These are phyloP conservation scores for Tolypeutes matacus DNA, from an alignment of 2,797 vertebrate genomes.

Conservation along the genomic window DNA sequence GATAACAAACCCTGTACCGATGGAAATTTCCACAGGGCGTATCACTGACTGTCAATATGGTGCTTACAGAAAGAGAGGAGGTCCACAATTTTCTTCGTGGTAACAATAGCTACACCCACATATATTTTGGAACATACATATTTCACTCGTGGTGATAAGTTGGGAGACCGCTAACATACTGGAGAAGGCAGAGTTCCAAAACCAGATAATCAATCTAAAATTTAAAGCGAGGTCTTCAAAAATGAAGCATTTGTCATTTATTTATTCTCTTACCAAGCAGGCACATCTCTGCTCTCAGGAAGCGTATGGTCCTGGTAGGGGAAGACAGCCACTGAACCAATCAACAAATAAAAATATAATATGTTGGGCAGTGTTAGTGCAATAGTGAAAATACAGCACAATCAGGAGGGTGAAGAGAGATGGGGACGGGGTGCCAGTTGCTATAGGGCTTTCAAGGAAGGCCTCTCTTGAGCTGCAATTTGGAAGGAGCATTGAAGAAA, in stretches of 20 bases:
- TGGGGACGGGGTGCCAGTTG: too few relatives aligned
- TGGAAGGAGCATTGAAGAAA: background rate
- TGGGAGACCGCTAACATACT: constrained; percentile 52
- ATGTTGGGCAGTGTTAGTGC: background rate
- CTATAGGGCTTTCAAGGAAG: background rate
- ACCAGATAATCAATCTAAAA: constrained; percentile 46
- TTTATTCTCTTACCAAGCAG: background rate
- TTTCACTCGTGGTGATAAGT: background rate
- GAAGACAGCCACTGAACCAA: background rate
- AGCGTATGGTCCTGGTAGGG: background rate
- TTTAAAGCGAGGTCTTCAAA: background rate
- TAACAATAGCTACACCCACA: constrained; percentile 30
- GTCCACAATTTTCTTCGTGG: background rate
- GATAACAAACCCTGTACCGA: background rate
- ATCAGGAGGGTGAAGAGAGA: background rate
- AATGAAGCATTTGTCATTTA: constrained; percentile 31
- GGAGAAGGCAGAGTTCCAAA: constrained; percentile 33
- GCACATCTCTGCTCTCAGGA: background rate
- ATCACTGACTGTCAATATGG: background rate
- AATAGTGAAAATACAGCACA: background rate
- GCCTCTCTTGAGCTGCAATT: background rate
- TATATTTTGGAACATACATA: constrained; percentile 7
- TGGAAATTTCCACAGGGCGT: background rate
- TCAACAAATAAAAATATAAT: background rate
- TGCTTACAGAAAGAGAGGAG: background rate